These are phyloP conservation scores for Alosa alosa DNA, from an alignment of 2,113 vertebrate genomes.

Conservation along the genomic window DNA sequence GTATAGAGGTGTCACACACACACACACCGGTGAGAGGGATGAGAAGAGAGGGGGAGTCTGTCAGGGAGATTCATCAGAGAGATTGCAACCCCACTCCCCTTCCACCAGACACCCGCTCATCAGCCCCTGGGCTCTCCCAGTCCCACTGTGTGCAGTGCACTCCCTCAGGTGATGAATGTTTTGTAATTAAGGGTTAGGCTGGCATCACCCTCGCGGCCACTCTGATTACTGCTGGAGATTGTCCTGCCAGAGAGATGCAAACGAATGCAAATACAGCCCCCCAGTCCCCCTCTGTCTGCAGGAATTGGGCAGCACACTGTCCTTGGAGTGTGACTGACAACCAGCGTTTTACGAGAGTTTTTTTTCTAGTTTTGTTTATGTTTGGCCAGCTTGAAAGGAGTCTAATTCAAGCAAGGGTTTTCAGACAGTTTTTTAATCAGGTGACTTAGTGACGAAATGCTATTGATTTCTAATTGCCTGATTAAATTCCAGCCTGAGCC, in stretches of 20 bases:
- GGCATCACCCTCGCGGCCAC: not conserved
- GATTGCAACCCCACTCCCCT: not conserved
- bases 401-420: not conserved
- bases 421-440: not conserved
- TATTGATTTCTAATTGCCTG: not conserved
- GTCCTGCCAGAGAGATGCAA: not conserved
- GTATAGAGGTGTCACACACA: not conserved
- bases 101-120: not conserved
- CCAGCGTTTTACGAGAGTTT: not conserved
- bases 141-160: not conserved
- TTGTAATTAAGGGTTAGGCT: not conserved
- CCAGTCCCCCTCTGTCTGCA: not conserved
- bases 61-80: no score
- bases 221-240: slow-evolving; percentile 3
- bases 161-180: not conserved
- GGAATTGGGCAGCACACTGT: not conserved
- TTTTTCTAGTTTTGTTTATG: not conserved
- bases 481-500: not conserved
- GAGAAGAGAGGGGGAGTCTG: no score
- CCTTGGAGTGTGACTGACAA: not conserved
- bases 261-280: not conserved
- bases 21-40: not conserved
- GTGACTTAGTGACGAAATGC: not conserved
- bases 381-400: not conserved
- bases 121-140: no score